These are phyloP conservation scores for Ascidia mentula DNA, from an alignment of 23 tunicate genomes.

Conservation along the genomic window DNA sequence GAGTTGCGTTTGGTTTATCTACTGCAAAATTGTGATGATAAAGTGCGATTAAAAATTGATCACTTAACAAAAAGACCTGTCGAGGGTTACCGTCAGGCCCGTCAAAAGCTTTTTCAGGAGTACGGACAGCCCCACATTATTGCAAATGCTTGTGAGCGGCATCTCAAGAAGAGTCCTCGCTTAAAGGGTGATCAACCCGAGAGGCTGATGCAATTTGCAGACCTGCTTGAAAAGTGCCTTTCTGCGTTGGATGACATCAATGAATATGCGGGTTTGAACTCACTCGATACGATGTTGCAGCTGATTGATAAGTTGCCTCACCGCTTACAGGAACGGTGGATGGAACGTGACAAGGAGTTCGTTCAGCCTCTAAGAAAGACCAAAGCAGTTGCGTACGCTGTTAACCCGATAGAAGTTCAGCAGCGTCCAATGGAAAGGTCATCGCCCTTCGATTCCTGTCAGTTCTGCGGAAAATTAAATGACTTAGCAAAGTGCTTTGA, in stretches of 20 bases:
- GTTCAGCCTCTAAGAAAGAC: background rate
- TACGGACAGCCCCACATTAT: constrained; percentile 20
- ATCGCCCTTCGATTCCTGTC: background rate
- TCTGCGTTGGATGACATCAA: background rate
- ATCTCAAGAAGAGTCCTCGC: background rate
- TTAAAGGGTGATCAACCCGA: background rate
- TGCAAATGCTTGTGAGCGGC: constrained; percentile 8
- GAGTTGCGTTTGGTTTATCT: constrained; percentile 13
- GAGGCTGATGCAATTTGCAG: background rate
- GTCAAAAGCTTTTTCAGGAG: background rate
- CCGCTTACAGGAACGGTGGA: background rate
- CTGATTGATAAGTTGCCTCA: constrained; percentile 14
- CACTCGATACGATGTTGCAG: constrained; percentile 10
- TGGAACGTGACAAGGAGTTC: background rate
- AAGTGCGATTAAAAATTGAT: background rate
- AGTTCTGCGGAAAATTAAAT: background rate
- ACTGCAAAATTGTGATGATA: background rate
- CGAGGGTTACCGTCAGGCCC: constrained; percentile 7
- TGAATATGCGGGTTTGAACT: constrained; percentile 12
- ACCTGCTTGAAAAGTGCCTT: background rate
- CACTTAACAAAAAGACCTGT: background rate
- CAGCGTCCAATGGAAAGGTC: background rate
- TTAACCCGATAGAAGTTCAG: background rate
- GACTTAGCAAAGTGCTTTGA: constrained; percentile 1
- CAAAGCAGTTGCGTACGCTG: background rate